Percentiles rank a stretch among this genome's conserved stretches.
Conservation (phyloP, 2,797 vertebrate species). For the Poeciliopsis gracilis region DNA sequence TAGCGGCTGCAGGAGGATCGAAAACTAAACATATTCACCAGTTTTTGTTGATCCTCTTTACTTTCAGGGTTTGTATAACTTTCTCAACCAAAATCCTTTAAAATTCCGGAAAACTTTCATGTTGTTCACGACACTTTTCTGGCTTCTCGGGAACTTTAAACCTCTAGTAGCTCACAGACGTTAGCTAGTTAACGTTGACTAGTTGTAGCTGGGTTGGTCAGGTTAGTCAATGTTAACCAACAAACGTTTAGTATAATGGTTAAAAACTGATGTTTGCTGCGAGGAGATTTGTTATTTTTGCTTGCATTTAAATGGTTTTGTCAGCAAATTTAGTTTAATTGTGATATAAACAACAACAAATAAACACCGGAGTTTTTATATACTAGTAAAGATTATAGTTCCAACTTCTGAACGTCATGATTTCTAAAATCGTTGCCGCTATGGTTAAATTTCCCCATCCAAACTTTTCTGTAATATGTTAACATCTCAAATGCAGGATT, state of each 20-base stretch:
- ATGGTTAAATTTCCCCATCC: not conserved
- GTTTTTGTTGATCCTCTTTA: not conserved
- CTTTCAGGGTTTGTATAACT: constrained; percentile 18
- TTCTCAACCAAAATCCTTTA: fast-evolving
- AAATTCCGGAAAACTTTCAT: fast-evolving
- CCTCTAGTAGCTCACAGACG: constrained; percentile 9
- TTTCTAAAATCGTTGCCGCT: not conserved
- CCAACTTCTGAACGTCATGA: not conserved
- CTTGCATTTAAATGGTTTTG: not conserved
- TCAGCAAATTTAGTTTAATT: not conserved
- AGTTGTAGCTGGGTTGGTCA: not conserved
- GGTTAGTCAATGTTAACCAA: not conserved
- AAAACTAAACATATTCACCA: constrained; percentile 5
- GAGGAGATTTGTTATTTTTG: too few species aligned
- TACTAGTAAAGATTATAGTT: not conserved
- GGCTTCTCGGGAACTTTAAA: constrained; percentile 39
- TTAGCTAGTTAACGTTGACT: constrained; percentile 27
- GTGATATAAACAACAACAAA: not conserved
- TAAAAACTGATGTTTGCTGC: not conserved
- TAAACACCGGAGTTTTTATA: not conserved
- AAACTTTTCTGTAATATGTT: not conserved
- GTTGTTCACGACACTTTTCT: not conserved
- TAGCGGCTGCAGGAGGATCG: constrained; percentile 7
- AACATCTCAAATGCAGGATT: not conserved
- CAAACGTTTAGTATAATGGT: too few species aligned